Conservation (phyloP, 2,888 invertebrate genomes). For the Eupithecia subumbrata region DNA sequence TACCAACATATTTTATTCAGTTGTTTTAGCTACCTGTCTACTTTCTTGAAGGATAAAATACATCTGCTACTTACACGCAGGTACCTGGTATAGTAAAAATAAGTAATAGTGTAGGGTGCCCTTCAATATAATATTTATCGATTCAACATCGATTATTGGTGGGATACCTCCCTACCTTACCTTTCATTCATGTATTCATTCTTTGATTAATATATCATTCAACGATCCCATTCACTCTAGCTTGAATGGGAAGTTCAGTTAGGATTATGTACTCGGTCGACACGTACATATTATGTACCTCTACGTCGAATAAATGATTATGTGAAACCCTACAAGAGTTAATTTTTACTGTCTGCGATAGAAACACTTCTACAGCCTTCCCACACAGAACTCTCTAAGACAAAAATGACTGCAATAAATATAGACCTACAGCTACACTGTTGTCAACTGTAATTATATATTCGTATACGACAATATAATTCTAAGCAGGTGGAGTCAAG, state of each 20-base stretch:
- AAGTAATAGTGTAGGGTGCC: not conserved
- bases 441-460: constrained; percentile 20
- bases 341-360: not conserved
- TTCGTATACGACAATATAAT: not conserved
- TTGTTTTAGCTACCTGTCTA: not conserved
- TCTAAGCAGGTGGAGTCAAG: constrained; percentile 21
- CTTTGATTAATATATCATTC: too few relatives aligned
- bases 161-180: too few relatives aligned
- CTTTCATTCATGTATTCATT: too few relatives aligned
- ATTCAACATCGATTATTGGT: too few relatives aligned
- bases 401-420: constrained; percentile 11
- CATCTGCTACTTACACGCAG: not conserved
- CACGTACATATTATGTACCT: too few relatives aligned
- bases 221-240: too few relatives aligned
- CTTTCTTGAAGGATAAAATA: not conserved
- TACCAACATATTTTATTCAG: too few relatives aligned
- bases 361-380: not conserved
- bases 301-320: too few relatives aligned
- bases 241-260: too few relatives aligned
- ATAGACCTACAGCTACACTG: not conserved
- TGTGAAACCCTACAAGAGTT: not conserved
- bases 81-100: not conserved
- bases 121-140: too few relatives aligned
- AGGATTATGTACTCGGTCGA: too few relatives aligned
- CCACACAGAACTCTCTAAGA: not conserved